Percentiles rank a stretch among this genome's conserved stretches.
Conservation (phyloP, 2,113 vertebrate genomes). For the Macquaria australasica region DNA sequence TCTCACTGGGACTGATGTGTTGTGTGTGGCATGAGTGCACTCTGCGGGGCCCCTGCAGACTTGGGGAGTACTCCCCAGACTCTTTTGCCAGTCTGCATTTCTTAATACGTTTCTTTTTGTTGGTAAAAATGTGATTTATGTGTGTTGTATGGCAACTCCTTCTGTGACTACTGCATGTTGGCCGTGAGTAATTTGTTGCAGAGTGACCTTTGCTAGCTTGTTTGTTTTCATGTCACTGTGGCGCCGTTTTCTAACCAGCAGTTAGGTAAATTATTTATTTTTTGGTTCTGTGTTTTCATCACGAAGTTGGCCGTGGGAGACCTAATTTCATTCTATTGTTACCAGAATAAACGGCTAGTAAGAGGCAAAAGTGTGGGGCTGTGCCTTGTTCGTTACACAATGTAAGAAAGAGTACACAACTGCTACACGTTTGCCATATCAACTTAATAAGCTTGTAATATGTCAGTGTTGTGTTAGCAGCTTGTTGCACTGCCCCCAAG, state of each 20-base stretch:
- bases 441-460: background rate
- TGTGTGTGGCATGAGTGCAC: background rate
- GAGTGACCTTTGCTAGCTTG: background rate
- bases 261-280: background rate
- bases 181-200: background rate
- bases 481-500: background rate
- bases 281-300: too few relatives aligned
- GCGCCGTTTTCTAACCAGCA: background rate
- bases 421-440: background rate
- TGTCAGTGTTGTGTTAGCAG: background rate
- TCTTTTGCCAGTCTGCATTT: too few relatives aligned
- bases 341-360: background rate
- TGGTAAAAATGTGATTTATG: conserved; percentile 2
- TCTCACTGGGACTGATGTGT: background rate
- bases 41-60: too few relatives aligned
- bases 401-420: background rate
- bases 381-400: background rate
- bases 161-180: background rate
- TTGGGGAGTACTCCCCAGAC: too few relatives aligned
- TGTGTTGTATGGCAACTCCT: background rate
- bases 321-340: background rate
- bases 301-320: background rate
- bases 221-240: background rate
- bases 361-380: background rate
- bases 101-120: background rate